Evolutionary conservation across 2,113 vertebrate genomes (phyloP).

Genomic region (Conger conger): DNA sequence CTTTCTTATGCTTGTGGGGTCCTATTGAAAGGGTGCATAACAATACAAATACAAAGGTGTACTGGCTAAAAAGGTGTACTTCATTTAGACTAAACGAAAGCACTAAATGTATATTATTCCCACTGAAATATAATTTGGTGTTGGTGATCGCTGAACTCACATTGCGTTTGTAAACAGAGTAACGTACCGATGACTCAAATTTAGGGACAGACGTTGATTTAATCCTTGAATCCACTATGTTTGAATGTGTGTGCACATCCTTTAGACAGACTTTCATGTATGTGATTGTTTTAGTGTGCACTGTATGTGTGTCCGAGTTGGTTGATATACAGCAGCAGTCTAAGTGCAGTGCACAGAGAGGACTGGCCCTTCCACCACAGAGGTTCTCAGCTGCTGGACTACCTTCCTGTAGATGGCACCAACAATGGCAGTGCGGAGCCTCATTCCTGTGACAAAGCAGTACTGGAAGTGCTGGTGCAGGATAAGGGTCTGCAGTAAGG

Average conservation of each 20-base stretch:
- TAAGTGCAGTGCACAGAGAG: not conserved
- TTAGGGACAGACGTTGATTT: too few species aligned
- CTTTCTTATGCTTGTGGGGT: not conserved
- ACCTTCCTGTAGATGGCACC: constrained; percentile 95
- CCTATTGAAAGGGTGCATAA: not conserved
- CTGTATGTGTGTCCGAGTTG: not conserved
- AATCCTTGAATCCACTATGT: not conserved
- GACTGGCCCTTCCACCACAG: not conserved
- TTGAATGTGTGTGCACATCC: not conserved
- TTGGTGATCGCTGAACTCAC: not conserved
- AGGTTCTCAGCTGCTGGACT: not conserved
- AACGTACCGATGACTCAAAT: too few species aligned
- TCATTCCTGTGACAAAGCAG: constrained; percentile 84
- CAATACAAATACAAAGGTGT: not conserved
- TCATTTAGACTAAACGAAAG: not conserved
- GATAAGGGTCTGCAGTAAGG: constrained; percentile 82
- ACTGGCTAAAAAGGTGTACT: not conserved
- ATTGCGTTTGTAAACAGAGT: too few species aligned
- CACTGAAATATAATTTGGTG: not conserved
- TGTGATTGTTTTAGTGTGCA: not conserved
- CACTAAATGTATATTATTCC: not conserved
- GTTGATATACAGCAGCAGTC: not conserved
- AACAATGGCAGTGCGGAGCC: constrained; percentile 80
- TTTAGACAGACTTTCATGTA: not conserved
- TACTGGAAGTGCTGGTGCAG: constrained; percentile 88